Evolutionary conservation across 2,113 vertebrate species (phyloP), one percentile per base, ranked within the genome.

Genomic region (Neotragus pygmaeus): DNA sequence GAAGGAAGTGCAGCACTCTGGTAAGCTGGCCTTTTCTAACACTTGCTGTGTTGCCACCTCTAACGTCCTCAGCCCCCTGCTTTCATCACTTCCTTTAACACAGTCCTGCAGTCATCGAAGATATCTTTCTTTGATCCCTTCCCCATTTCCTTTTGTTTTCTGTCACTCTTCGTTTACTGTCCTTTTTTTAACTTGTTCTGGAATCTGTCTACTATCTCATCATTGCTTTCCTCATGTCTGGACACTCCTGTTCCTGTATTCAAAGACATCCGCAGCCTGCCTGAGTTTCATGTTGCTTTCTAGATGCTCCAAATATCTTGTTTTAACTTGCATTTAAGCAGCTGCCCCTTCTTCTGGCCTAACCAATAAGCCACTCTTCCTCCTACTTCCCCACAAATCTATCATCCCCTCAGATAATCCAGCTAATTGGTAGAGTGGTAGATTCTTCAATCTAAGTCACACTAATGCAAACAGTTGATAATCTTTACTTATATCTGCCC

Each of bases 281-380:
- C 36, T 62, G 49, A 94, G 66, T 73, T 51, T 90, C 55, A 92
- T 60, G 53, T 25, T 81, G 39, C 11, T 66, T 66, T 58, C 51
- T 55, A 55, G 55, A 9, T 70, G 64, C 17, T 21, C 33, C 70
- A 94, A 60, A 94, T 87, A 80, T 27, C 30, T 73, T 30, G 51
- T 57, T 81, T 95, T 92, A 96, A 70, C 36, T 91, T 57, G 60
- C 7, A 83, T 45, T 53, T 90, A 91, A 95, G 51, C 49, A 90
- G n/a, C 88, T 93, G 16, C 47, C 1, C 13, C n/a, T 66, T 58
- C 51, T 77, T 58, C 30, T 83, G 36, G 78, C 10, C 85, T 85
- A 39, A 30, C 10, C 30, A 91, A 23, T 75, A 80, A 39, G 33
- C 14, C 17, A 91, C 45, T 45, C 43, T 17, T 62, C 3, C 6